Percentiles rank a stretch among this genome's conserved stretches.
phyloP scores from a whole-genome alignment of 2,888 invertebrate species.

The Salticus scenicus region DNA sequence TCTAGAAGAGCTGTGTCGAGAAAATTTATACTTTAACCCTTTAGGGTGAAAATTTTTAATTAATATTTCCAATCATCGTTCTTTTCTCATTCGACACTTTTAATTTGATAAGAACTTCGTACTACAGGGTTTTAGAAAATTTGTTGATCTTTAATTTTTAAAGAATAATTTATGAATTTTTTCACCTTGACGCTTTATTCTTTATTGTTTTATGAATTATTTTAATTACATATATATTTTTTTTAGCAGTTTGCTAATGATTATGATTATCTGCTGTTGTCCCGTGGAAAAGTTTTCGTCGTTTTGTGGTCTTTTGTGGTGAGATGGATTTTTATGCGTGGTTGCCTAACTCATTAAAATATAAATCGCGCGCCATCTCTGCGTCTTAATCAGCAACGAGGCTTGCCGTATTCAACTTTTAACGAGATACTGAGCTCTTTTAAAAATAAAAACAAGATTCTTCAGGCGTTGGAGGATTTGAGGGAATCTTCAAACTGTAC shows the following conservation, averaged over 20 bases:
- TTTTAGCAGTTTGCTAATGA: not conserved
- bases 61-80: constrained; percentile 46
- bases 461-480: not conserved
- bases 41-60: constrained; percentile 31
- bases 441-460: not conserved
- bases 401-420: no score
- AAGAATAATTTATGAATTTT: not conserved
- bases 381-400: not conserved
- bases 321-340: constrained; percentile 30
- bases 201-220: not conserved
- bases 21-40: not conserved
- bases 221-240: not conserved
- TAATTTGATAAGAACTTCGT: constrained; percentile 39
- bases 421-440: not conserved
- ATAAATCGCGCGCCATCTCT: constrained; percentile 7
- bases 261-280: not conserved
- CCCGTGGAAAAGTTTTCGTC: no score
- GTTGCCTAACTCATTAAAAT: constrained; percentile 41
- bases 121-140: constrained; percentile 10
- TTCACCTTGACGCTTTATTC: not conserved
- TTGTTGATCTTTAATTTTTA: constrained; percentile 48
- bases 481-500: not conserved
- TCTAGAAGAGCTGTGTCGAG: not conserved
- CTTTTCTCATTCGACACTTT: constrained; percentile 31
- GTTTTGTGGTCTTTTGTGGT: not conserved